These are phyloP conservation scores for Archilochus colubris DNA, from an alignment of 2,113 vertebrate genomes.

Conservation along the genomic window DNA sequence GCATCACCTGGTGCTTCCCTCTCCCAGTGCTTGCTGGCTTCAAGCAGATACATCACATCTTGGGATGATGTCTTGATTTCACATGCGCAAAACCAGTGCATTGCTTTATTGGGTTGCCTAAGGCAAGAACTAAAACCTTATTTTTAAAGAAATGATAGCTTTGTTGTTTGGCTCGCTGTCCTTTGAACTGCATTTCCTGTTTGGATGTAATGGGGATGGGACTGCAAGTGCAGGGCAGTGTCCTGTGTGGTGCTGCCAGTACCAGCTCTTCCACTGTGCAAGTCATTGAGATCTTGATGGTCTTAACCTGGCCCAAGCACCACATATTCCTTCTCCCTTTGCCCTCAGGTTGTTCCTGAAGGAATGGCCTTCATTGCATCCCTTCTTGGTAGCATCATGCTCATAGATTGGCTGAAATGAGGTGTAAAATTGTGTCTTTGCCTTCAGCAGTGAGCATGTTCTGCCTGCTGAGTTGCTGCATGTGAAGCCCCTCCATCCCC, in stretches of 20 bases:
- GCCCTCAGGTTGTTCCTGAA: background rate
- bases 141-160: background rate
- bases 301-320: background rate
- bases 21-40: background rate
- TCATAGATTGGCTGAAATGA: fast-evolving
- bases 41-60: fast-evolving
- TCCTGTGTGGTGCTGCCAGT: fast-evolving
- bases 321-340: background rate
- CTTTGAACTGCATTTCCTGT: background rate
- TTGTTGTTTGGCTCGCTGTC: background rate
- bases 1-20: fast-evolving
- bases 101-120: background rate
- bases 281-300: background rate
- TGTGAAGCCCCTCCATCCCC: background rate
- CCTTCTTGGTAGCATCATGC: background rate
- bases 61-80: background rate
- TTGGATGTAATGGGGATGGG: background rate
- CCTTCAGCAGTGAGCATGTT: background rate
- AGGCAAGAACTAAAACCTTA: background rate
- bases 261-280: fast-evolving
- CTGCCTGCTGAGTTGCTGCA: background rate
- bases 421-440: background rate
- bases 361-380: background rate
- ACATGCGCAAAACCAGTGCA: fast-evolving
- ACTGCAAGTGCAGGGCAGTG: background rate